Conservation (phyloP, 35 echinoderm and acorn worm genomes). For the Ophiothrix spiculata region DNA sequence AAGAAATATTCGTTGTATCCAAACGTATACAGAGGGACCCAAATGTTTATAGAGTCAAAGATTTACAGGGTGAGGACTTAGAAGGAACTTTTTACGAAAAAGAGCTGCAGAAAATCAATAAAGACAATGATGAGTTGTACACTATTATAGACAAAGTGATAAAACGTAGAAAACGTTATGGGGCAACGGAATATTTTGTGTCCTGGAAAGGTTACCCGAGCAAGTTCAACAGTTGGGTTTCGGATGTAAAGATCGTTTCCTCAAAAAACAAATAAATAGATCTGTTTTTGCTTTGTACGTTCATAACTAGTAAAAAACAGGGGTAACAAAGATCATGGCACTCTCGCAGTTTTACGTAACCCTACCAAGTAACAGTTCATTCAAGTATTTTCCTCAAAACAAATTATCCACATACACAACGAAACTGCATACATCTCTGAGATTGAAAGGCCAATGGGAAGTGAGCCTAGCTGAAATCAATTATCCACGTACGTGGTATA, state of each 20-base stretch:
- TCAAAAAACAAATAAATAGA: too few species aligned
- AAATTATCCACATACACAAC: conserved; percentile 12
- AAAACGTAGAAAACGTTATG: conserved; percentile 14
- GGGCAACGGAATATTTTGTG: conserved; percentile 68
- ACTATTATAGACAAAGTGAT: conserved; percentile 68
- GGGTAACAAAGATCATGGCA: not conserved
- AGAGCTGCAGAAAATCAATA: conserved; percentile 2
- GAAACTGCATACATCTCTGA: conserved; percentile 5
- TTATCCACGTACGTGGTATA: conserved; percentile 49
- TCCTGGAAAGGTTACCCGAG: conserved; percentile 70
- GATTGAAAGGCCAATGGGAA: conserved; percentile 48
- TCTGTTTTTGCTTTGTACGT: too few species aligned
- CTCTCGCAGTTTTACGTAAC: conserved; percentile 47
- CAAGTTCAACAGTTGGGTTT: conserved; percentile 77
- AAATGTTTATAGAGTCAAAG: not conserved
- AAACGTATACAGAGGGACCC: not conserved
- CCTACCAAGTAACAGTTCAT: conserved; percentile 49
- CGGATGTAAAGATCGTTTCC: not conserved
- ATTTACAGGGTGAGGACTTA: not conserved
- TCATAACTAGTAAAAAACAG: too few species aligned
- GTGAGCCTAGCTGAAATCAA: conserved; percentile 46
- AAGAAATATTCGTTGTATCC: conserved; percentile 35
- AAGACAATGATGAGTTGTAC: not conserved
- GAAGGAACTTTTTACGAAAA: conserved; percentile 31
- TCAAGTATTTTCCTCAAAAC: conserved; percentile 33